These are phyloP conservation scores for Drosophila neocordata DNA, from an alignment of 1,140 invertebrate genomes.

Conservation along the genomic window DNA sequence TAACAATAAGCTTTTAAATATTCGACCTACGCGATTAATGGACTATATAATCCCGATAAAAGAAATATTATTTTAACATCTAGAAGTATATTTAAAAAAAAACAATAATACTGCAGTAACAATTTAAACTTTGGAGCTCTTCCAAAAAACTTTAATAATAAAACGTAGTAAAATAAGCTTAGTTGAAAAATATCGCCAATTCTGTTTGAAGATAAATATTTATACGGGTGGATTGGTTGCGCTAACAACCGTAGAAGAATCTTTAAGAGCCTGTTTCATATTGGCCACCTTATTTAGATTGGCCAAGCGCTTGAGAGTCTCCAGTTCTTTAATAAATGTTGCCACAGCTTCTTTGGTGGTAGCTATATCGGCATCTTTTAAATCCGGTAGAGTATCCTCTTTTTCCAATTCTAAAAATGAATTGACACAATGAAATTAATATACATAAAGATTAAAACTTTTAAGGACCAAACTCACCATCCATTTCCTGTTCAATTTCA, in stretches of 20 bases:
- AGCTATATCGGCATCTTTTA: conserved; percentile 57
- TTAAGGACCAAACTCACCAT: conserved; percentile 83
- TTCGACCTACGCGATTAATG: no score
- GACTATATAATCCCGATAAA: no score
- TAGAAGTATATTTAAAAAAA: no score
- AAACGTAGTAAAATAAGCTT: neutral
- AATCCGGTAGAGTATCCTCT: conserved; percentile 61
- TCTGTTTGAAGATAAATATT: neutral
- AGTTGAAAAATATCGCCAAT: neutral
- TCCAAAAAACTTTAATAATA: conserved; percentile 1
- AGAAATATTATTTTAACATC: no score
- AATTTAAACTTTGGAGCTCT: neutral
- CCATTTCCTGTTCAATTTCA: conserved; percentile 90
- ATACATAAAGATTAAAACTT: neutral
- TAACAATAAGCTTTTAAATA: no score
- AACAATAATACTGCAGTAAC: neutral
- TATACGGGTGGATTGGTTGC: conserved; percentile 8
- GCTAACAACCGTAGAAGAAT: conserved; percentile 16
- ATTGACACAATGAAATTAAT: conserved; percentile 5
- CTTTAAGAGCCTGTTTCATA: conserved; percentile 50
- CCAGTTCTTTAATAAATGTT: conserved; percentile 71
- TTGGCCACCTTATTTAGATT: conserved; percentile 70
- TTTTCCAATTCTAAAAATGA: conserved; percentile 64
- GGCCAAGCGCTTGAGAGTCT: conserved; percentile 68
- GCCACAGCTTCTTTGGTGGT: conserved; percentile 71